Base-by-base conservation (phyloP, 2,113 vertebrate genomes). In the Tyrannus savana region DNA sequence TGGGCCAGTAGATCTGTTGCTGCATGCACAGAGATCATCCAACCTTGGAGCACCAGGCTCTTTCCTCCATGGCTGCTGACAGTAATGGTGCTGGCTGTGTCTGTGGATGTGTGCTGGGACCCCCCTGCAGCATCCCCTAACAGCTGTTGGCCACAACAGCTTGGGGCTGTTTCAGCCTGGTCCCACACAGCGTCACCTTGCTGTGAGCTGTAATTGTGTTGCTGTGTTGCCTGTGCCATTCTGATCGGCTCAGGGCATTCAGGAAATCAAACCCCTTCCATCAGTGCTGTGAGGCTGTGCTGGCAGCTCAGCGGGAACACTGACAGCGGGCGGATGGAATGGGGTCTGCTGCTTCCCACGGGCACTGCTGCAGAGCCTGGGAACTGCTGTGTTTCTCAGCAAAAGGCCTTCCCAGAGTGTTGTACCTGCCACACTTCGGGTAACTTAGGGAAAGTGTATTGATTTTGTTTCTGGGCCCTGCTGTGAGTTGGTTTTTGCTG, bases 401-500 rank as follows among this genome's bases (percentile, higher is more conserved):
- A 79, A 28, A 95, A 96, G 58, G 66, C 80, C 63, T 88, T 83
- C 50, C 64, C 46, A 35, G 75, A 12, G 59, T 47, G 19, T 44
- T 27, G 66, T 79, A 84, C 68, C 91, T 83, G 88, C 56, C 39
- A 84, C 41, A 72, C 91, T 92, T 92, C 33, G 77, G 81, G 67
- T 60, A 67, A 92, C 93, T 95, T 95, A 67, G 74, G 96, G 82
- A 72, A 95, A 89, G 78, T 10, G n/a, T 71, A 95, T 92, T 95
- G 97, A 97, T 97, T 97, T 87, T 72, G 42, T 89, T 83, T 63
- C 94, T 41, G 58, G 71, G 76, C 52, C 95, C 89, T 94, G 90
- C 93, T 95, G 96, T 47, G 95, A 87, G 68, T 55, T 85, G 81
- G 67, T 69, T 53, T 78, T 96, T 84, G 84, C 87, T 74, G 89